A percentile compares a stretch with the other conserved stretches of the same genome.
These are phyloP conservation scores for Phyllotreta cruciferae DNA, from an alignment of 2,888 invertebrate genomes.

Conservation along the genomic window DNA sequence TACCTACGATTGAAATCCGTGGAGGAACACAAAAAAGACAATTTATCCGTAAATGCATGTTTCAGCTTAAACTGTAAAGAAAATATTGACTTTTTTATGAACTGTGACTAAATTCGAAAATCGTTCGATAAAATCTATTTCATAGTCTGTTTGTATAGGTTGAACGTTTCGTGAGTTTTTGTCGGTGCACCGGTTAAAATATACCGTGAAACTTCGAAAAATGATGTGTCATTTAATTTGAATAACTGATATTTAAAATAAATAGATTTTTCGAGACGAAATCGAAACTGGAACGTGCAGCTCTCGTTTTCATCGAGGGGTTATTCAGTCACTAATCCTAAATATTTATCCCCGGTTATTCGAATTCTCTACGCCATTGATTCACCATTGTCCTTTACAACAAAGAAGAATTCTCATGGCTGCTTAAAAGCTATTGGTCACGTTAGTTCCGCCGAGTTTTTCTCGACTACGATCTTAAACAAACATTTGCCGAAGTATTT, in stretches of 20 bases:
- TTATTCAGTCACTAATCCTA: background rate
- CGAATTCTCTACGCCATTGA: conserved; percentile 23
- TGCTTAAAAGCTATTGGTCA: conserved; percentile 58
- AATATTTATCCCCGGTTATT: conserved; percentile 1
- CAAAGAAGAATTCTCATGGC: conserved; percentile 56
- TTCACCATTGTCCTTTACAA: conserved; percentile 44
- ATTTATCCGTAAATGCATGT: conserved; percentile 33
- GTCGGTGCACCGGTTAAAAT: conserved; percentile 38
- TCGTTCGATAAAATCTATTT: conserved; percentile 37
- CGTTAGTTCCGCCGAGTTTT: conserved; percentile 55
- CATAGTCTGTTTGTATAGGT: conserved; percentile 40
- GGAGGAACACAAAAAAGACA: conserved; percentile 20
- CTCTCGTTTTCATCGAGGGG: background rate
- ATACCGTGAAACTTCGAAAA: conserved; percentile 41
- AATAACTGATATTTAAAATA: conserved; percentile 50
- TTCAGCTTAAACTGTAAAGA: conserved; percentile 26
- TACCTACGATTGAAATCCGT: no score
- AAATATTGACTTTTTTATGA: conserved; percentile 19
- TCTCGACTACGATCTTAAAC: conserved; percentile 42
- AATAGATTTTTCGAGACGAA: conserved; percentile 36
- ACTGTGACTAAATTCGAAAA: conserved; percentile 23
- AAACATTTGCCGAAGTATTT: conserved; percentile 48
- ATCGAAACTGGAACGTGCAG: background rate
- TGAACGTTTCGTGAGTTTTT: conserved; percentile 40
- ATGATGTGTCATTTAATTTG: conserved; percentile 49